Percentiles rank a stretch among this genome's conserved stretches.
Conservation (phyloP, 2,888 invertebrate species). For the Epinotia ramella region DNA sequence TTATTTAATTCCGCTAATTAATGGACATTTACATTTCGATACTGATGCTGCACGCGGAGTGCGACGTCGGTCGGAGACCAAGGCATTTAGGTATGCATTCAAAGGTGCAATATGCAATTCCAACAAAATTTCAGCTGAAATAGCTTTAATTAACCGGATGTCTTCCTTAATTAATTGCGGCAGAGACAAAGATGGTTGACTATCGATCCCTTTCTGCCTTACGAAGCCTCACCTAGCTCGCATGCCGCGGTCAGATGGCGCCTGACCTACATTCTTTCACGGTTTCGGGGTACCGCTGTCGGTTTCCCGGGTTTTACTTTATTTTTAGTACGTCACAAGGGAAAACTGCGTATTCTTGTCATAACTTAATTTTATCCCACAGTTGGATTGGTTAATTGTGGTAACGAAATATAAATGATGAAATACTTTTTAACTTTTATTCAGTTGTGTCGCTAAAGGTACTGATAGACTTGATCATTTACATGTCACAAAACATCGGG, state of each 20-base stretch:
- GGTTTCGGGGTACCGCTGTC: slow-evolving; percentile 34
- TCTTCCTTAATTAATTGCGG: slow-evolving; percentile 14
- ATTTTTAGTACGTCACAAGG: background rate
- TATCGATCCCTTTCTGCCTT: slow-evolving; percentile 36
- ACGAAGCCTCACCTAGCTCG: slow-evolving; percentile 37
- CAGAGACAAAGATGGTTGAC: slow-evolving; percentile 29
- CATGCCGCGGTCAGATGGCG: slow-evolving; percentile 44
- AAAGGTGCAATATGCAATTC: too few relatives aligned
- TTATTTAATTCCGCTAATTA: too few relatives aligned
- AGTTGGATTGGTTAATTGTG: background rate
- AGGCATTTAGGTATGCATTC: too few relatives aligned
- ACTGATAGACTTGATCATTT: too few relatives aligned
- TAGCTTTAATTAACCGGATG: slow-evolving; percentile 13
- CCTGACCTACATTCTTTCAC: slow-evolving; percentile 52
- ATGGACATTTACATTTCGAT: too few relatives aligned
- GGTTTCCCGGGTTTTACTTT: background rate
- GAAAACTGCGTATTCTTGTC: background rate
- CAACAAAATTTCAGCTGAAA: background rate
- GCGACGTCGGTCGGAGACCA: too few relatives aligned
- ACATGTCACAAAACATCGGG: too few relatives aligned
- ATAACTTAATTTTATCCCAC: too few relatives aligned
- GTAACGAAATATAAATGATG: background rate
- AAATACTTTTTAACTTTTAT: too few relatives aligned
- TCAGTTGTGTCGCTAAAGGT: too few relatives aligned
- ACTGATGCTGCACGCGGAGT: too few relatives aligned